Evolutionary conservation across 2,888 invertebrate genomes (phyloP), one percentile per base, ranked within the genome.

Genomic region (Sarcophaga caerulescens): DNA sequence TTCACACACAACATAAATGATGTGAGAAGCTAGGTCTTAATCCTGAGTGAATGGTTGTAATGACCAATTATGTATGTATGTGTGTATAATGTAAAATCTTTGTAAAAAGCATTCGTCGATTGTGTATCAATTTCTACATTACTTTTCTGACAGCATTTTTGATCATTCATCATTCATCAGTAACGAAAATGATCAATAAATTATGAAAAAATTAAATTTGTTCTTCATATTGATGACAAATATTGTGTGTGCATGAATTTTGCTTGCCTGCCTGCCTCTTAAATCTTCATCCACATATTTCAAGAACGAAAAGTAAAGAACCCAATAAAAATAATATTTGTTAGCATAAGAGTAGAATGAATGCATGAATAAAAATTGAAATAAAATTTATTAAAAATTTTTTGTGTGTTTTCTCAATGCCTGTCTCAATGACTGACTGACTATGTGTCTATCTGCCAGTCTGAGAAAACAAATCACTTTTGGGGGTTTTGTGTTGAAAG

Each of bases 141-240:
- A 35, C 10, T 35, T 35, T 35, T 35, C 8, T 35, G 35, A 8
- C 35, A 35, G 35, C 8, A 35, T 35, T 35, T 10, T 35, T 10
- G 8, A 35, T 8, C 35, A 10, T 52, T 17, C 52, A 52, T 52
- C 52, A 35, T 35, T 52, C 52, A 12, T 17, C 17, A 52, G 14
- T 3, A 60, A 45, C 12, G 12, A 78, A 17, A n/a, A 47, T 45
- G n/a, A 25, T 35, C 69, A 52, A 70, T 78, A 62, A 69, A 62
- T 62, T 47, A 62, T 77, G 47, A 78, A 63, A 62, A 25, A 78
- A 69, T 19, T 63, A 63, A 62, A 78, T 77, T 59, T 59, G 17
- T 59, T 44, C 44, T 52, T 69, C 47, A 57, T 45, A 44, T 78
- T 35, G 35, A 35, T 35, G 10, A n/a, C 57, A 44, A 17, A 25